A percentile compares a stretch with the other conserved stretches of the same genome.
Evolutionary conservation across 1,140 invertebrate genomes (phyloP).

Genomic region (Brevipalpus yothersi): DNA sequence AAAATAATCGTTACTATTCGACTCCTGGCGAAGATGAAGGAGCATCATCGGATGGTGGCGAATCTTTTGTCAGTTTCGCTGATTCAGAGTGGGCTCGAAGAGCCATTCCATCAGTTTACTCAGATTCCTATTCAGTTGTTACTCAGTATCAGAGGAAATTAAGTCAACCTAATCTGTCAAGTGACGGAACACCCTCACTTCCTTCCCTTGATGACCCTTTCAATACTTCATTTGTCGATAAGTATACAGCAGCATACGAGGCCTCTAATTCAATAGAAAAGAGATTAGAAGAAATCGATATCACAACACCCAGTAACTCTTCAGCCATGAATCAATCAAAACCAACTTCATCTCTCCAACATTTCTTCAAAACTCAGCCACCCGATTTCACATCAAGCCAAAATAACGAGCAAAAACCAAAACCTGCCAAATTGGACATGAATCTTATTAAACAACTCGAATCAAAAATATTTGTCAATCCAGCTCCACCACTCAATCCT

Average conservation of each 20-base stretch:
- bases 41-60: neutral
- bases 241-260: neutral
- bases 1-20: neutral
- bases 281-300: neutral
- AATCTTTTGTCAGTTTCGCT: neutral
- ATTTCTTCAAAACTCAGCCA: too few relatives aligned
- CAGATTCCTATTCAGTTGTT: neutral
- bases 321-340: too few relatives aligned
- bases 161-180: neutral
- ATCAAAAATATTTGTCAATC: neutral
- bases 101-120: neutral
- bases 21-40: neutral
- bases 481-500: neutral
- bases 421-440: neutral
- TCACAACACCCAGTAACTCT: neutral
- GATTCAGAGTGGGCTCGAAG: neutral
- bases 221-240: neutral
- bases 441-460: constrained; percentile 7
- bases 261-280: neutral
- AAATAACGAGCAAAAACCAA: neutral
- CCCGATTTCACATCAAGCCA: neutral
- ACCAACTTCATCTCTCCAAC: too few relatives aligned
- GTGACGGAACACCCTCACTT: neutral
- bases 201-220: neutral
- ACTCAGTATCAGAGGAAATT: neutral